Evolutionary conservation across 2,113 vertebrate species (phyloP).

Genomic region (Colinus virginianus): DNA sequence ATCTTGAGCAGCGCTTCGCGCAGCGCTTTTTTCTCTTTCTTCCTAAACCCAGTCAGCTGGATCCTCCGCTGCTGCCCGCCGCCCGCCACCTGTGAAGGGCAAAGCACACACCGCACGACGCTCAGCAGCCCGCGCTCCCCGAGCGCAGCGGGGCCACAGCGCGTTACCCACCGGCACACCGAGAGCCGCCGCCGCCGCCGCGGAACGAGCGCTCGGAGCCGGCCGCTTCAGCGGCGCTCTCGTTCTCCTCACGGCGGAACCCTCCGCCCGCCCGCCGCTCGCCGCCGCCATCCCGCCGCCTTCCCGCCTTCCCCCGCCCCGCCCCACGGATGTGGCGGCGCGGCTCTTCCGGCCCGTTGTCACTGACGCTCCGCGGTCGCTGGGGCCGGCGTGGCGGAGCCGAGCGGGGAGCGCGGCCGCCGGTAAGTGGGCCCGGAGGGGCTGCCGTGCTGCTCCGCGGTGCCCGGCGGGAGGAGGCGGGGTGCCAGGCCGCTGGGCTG

Average conservation of each 20-base stretch:
- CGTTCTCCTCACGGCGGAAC: fast-evolving
- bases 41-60: constrained; percentile 82
- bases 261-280: not conserved
- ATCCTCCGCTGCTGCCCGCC: constrained; percentile 53
- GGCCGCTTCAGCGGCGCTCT: too few species aligned
- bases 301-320: not conserved
- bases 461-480: not conserved
- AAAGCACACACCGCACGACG: fast-evolving
- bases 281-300: fast-evolving
- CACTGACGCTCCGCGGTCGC: constrained; percentile 38
- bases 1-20: constrained; percentile 65
- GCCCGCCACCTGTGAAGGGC: constrained; percentile 67
- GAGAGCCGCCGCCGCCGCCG: too few species aligned
- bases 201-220: too few species aligned
- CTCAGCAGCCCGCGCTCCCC: too few species aligned
- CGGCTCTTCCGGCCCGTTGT: constrained; percentile 59
- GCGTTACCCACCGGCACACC: too few species aligned
- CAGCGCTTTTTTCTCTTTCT: constrained; percentile 70
- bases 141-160: too few species aligned
- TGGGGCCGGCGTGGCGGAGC: not conserved
- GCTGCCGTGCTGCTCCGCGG: not conserved
- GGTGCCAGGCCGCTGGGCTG: not conserved
- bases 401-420: not conserved
- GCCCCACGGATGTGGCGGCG: constrained; percentile 47
- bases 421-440: constrained; percentile 17